A percentile compares a stretch with the other conserved stretches of the same genome.
phyloP scores from a whole-genome alignment of 2,797 vertebrate species.

The Urosaurus nigricauda region DNA sequence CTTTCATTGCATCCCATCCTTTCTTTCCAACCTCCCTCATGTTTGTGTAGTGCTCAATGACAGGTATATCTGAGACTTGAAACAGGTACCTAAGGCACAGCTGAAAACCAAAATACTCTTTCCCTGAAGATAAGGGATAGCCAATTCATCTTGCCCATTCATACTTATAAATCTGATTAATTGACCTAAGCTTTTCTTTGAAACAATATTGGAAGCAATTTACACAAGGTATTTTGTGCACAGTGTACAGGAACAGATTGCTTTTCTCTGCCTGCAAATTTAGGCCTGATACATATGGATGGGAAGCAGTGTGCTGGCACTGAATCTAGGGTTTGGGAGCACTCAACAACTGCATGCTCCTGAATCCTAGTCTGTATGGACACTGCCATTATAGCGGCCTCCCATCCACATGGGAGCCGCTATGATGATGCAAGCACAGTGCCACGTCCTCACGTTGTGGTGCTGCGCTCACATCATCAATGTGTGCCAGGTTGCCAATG shows the following conservation, averaged over 20 bases:
- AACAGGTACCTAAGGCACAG: slow-evolving; percentile 53
- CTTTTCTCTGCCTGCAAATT: slow-evolving; percentile 59
- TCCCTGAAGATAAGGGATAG: slow-evolving; percentile 41
- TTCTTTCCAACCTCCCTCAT: slow-evolving; percentile 37
- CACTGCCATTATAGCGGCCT: too few species aligned
- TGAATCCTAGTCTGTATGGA: too few species aligned
- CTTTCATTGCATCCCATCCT: slow-evolving; percentile 45
- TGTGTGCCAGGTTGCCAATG: too few species aligned
- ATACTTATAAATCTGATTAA: slow-evolving; percentile 58
- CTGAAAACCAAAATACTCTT: slow-evolving; percentile 49
- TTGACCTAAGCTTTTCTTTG: slow-evolving; percentile 42
- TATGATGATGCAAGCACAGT: too few species aligned
- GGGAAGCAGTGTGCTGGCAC: too few species aligned
- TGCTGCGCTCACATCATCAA: too few species aligned
- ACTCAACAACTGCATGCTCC: too few species aligned
- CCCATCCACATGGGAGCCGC: too few species aligned
- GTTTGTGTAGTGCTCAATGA: slow-evolving; percentile 58
- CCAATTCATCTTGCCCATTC: slow-evolving; percentile 52
- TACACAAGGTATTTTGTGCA: slow-evolving; percentile 44
- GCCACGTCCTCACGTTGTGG: too few species aligned
- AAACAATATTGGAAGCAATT: slow-evolving; percentile 59
- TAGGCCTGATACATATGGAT: too few species aligned
- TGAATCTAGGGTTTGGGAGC: too few species aligned
- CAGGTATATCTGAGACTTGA: slow-evolving; percentile 55
- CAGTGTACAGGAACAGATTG: slow-evolving; percentile 21